Conservation (phyloP, 2,113 vertebrate species). For the Trichechus manatus region DNA sequence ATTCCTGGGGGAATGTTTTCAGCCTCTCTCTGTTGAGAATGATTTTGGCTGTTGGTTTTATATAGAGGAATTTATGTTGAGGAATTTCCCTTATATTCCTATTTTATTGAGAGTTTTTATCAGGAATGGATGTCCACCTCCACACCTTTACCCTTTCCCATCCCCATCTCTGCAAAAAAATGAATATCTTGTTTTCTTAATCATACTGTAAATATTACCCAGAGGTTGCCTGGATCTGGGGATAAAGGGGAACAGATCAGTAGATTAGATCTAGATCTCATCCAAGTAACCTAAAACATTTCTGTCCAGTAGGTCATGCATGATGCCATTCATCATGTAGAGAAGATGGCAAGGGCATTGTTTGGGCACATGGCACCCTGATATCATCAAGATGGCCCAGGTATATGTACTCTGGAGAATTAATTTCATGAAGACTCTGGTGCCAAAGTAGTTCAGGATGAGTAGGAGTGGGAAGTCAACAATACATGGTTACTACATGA, state of each 20-base stretch:
- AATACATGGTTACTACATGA: neutral
- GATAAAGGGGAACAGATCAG: neutral
- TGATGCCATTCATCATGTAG: neutral
- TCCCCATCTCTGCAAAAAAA: neutral
- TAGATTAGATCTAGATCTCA: neutral
- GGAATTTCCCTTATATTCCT: no score
- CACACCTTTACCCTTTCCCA: neutral
- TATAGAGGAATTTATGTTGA: no score
- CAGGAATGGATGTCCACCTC: neutral
- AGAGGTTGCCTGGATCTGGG: neutral
- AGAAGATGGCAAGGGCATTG: neutral
- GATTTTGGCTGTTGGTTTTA: no score
- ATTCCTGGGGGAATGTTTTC: no score
- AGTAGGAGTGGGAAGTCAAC: neutral
- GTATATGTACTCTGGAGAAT: neutral
- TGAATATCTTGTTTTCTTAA: conserved; percentile 2
- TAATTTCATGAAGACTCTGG: neutral
- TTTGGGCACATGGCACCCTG: neutral
- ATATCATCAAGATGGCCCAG: neutral
- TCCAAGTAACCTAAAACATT: neutral
- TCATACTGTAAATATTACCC: neutral
- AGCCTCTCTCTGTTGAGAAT: no score
- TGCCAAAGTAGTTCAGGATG: neutral
- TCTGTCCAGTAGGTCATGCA: neutral
- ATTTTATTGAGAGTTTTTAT: no score